Conservation (phyloP, 1,140 invertebrate genomes). For the Archivesica marissinica region DNA sequence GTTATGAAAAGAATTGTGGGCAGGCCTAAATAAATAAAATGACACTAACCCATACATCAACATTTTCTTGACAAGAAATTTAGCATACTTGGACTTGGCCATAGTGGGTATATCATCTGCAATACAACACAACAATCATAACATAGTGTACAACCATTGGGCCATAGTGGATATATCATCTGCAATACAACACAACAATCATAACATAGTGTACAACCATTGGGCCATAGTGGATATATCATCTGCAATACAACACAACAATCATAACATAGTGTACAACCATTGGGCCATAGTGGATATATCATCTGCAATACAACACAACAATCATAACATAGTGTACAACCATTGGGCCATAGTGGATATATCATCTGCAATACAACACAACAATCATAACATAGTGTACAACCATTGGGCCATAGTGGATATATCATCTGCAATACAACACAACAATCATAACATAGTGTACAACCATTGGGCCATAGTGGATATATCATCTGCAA, state of each 20-base stretch:
- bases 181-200: constrained; percentile 65
- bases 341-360: too few species aligned
- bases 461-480: too few species aligned
- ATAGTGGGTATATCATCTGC: constrained; percentile 87
- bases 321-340: not conserved
- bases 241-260: constrained; percentile 81
- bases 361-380: too few species aligned
- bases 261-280: not conserved
- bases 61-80: constrained; percentile 92
- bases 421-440: too few species aligned
- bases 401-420: too few species aligned
- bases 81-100: constrained; percentile 94
- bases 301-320: constrained; percentile 84
- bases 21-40: not conserved
- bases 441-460: too few species aligned
- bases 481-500: too few species aligned
- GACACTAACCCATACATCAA: constrained; percentile 89
- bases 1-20: too few species aligned
- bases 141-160: not conserved
- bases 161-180: constrained; percentile 89
- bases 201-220: not conserved
- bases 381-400: too few species aligned
- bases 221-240: constrained; percentile 89
- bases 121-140: constrained; percentile 10
- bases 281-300: constrained; percentile 89